Evolutionary conservation across 1,140 invertebrate species (phyloP), one percentile per base, ranked within the genome.

Genomic region (Caenorhabditis inopinata): DNA sequence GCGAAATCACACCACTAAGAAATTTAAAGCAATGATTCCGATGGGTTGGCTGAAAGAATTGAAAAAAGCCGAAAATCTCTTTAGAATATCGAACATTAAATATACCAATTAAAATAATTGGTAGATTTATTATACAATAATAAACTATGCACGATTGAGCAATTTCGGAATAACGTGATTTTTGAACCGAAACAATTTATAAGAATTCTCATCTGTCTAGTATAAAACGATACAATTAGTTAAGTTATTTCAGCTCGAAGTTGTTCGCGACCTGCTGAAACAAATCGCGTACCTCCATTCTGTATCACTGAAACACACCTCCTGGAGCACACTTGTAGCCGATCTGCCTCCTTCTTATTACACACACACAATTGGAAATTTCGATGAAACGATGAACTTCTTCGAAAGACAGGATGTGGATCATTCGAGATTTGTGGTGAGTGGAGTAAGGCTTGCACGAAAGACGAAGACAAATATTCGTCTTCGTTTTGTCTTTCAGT

Each of bases 351-450:
- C 76, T 0, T 80, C 76, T 2, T 46, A 80, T 38, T 80, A 74
- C 29, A 14, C 78, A 21, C 27, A 76, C 23, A 74, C 47, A 25
- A 76, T 76, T 48, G 75, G 75, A 32, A 49, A 73, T 23, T 81
- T 76, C 29, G 45, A 77, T 45, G 74, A 81, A 11, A 76, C 58
- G 11, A 58, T 76, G 74, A 76, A 81, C 7, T 81, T 80, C 74
- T 84, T 80, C 51, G 81, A 83, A 48, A 76, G 58, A 27, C 45
- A 77, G 23, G 78, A 75, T 49, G 46, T 75, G n/a, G 73, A 85
- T 42, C 38, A 79, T 85, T 51, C 81, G 79, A 46, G 87, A 85
- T 46, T 76, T 85, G 21, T 77, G 84, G 38, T 80, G 49, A 29
- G 46, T 42, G n/a, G n/a, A 80, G 6, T 48, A 48, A 5, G 25